A percentile compares a stretch with the other conserved stretches of the same genome.
Evolutionary conservation across 2,888 invertebrate species (phyloP).

Genomic region (Aphodius granarius): DNA sequence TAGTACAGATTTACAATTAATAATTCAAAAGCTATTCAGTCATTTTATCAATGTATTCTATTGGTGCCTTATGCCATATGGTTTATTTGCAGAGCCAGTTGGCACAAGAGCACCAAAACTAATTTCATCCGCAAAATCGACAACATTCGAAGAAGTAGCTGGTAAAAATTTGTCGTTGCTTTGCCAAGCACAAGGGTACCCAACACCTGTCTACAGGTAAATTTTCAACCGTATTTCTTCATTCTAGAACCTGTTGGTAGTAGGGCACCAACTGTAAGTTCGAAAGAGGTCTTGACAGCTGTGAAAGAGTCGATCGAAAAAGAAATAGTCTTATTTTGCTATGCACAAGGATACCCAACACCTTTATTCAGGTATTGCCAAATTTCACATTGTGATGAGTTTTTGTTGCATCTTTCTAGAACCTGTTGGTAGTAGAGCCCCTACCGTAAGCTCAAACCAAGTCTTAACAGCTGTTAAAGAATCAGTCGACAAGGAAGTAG

Average conservation of each 20-base stretch:
- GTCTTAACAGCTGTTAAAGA: conserved; percentile 64
- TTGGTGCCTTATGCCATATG: background rate
- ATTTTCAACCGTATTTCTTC: conserved; percentile 14
- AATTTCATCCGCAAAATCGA: conserved; percentile 43
- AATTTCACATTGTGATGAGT: too few relatives aligned
- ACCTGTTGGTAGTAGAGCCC: conserved; percentile 63
- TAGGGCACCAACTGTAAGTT: conserved; percentile 64
- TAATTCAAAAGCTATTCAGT: too few relatives aligned
- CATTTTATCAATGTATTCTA: too few relatives aligned
- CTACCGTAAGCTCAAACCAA: conserved; percentile 66
- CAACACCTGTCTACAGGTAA: conserved; percentile 58
- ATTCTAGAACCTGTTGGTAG: conserved; percentile 62
- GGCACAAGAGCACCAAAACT: conserved; percentile 48
- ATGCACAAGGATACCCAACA: conserved; percentile 76
- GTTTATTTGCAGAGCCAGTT: conserved; percentile 44
- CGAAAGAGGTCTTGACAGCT: conserved; percentile 66
- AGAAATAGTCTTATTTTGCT: conserved; percentile 69
- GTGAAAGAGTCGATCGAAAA: conserved; percentile 57
- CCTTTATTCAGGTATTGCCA: conserved; percentile 68
- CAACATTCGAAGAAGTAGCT: conserved; percentile 44
- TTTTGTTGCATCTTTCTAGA: conserved; percentile 46
- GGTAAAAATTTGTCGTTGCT: conserved; percentile 49
- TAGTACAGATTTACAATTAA: background rate
- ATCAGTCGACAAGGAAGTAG: conserved; percentile 58
- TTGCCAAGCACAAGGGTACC: conserved; percentile 64